Conservation (phyloP, 2,888 invertebrate species). For the Mellilla xanthometata region DNA sequence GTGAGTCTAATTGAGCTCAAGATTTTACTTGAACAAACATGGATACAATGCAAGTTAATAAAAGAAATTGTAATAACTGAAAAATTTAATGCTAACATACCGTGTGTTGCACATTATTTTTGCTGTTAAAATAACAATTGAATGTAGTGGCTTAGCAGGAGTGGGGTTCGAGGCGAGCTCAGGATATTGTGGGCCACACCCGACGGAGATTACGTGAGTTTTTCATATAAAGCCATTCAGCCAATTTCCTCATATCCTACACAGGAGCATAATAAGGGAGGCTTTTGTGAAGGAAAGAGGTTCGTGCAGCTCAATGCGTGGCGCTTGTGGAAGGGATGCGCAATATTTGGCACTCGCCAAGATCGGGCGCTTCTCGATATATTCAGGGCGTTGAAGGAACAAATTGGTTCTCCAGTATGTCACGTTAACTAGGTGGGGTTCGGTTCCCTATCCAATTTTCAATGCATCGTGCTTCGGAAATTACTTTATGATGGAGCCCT, state of each 20-base stretch:
- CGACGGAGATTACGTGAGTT: slow-evolving; percentile 75
- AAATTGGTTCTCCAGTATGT: slow-evolving; percentile 52
- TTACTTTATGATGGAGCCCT: slow-evolving; percentile 34
- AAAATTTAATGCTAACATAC: slow-evolving; percentile 23
- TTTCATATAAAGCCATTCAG: slow-evolving; percentile 80
- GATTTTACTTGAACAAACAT: no score
- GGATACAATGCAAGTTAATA: no score
- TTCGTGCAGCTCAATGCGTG: slow-evolving; percentile 73
- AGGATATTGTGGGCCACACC: slow-evolving; percentile 71
- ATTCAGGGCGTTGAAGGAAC: slow-evolving; percentile 56
- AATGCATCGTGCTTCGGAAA: slow-evolving; percentile 41
- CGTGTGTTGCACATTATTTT: slow-evolving; percentile 26
- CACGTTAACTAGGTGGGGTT: slow-evolving; percentile 46
- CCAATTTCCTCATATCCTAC: slow-evolving; percentile 81
- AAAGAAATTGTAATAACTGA: no score
- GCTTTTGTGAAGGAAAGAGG: slow-evolving; percentile 77
- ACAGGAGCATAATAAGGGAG: slow-evolving; percentile 77
- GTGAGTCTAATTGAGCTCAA: no score
- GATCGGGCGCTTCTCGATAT: slow-evolving; percentile 57
- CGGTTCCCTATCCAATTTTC: slow-evolving; percentile 53
- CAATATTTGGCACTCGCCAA: slow-evolving; percentile 59
- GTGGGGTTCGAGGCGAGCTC: slow-evolving; percentile 58
- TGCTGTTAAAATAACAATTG: slow-evolving; percentile 53
- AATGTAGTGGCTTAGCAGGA: slow-evolving; percentile 48
- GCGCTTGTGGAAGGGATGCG: slow-evolving; percentile 54